Evolutionary conservation across 2,797 vertebrate genomes (phyloP), one percentile per base, ranked within the genome.

Genomic region (Philypnodon macrostomus): DNA sequence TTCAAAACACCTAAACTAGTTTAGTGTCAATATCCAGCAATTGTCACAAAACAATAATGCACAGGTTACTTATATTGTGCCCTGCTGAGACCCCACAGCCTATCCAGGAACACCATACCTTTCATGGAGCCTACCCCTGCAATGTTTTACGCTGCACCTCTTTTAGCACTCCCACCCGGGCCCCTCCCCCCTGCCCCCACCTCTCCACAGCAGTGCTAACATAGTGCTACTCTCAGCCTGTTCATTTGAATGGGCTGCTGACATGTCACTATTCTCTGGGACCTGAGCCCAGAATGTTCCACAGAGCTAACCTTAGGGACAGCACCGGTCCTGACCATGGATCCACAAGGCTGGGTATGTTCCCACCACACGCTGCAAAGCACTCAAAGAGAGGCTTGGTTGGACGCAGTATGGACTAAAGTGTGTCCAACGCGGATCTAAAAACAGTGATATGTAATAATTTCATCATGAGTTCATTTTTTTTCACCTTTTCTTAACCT

Each of bases 211-310:
- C 68, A 60, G 63, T 44, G 78, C 84, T 67, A 84, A 84, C 81
- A 89, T 86, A 89, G 79, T 89, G 87, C 85, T 84, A 87, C 77
- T 78, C 83, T 89, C 87, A 89, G 88, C 87, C 88, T 81, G 85
- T 89, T 89, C 82, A 63, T 88, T 85, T 90, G 70, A 91, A 90
- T 84, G 80, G 83, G 80, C 79, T 91, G 88, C 90, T 91, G 90
- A 91, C 90, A 86, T 79, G 85, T 84, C 89, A 90, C 78, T 89
- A 87, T 90, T 90, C 75, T 77, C 78, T 87, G 85, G 89, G 88
- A 87, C 86, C 77, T 54, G 69, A 85, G 87, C 88, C 89, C 88
- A 89, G 88, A 91, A 89, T 70, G 87, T 88, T 91, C 88, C 79
- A 87, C 77, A 67, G 81, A 57, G 74, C 83, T 65, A 88, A 87